Conservation (phyloP, 2,888 invertebrate genomes). For the Caenorhabditis angaria region DNA sequence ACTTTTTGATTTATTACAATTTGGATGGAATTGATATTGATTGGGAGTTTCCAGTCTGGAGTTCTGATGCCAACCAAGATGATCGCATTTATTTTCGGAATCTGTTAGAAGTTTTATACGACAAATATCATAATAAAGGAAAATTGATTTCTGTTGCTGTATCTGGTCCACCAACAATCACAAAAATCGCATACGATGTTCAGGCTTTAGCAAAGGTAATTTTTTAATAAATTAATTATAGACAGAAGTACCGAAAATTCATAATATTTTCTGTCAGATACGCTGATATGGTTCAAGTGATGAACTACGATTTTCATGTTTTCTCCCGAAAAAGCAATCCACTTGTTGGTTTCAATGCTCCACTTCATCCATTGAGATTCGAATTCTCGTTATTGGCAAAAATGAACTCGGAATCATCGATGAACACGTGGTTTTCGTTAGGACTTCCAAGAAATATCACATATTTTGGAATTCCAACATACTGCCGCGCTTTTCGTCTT, state of each 20-base stretch:
- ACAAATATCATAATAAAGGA: background rate
- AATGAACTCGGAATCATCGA: conserved; percentile 78
- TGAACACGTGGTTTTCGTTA: conserved; percentile 81
- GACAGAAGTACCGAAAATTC: background rate
- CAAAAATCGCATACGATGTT: conserved; percentile 83
- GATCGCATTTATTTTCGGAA: conserved; percentile 47
- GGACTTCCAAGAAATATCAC: conserved; percentile 84
- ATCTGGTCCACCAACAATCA: conserved; percentile 82
- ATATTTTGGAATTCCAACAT: conserved; percentile 86
- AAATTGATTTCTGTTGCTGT: conserved; percentile 72
- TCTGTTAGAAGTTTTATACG: conserved; percentile 48
- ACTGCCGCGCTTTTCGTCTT: conserved; percentile 79
- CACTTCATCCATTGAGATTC: conserved; percentile 77
- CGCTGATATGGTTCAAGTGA: conserved; percentile 86
- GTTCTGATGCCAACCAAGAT: conserved; percentile 46
- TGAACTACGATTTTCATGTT: conserved; percentile 90
- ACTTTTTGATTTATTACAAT: conserved; percentile 23
- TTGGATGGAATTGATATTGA: conserved; percentile 68
- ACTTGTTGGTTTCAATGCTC: conserved; percentile 86
- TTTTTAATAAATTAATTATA: background rate
- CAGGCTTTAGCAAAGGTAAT: conserved; percentile 74
- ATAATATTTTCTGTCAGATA: conserved; percentile 74
- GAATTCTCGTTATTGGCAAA: conserved; percentile 55
- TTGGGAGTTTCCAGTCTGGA: conserved; percentile 71
- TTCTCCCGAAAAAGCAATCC: conserved; percentile 79